Evolutionary conservation across 2,888 invertebrate genomes (phyloP), one percentile per base, ranked within the genome.

Genomic region (Andrena praecox): DNA sequence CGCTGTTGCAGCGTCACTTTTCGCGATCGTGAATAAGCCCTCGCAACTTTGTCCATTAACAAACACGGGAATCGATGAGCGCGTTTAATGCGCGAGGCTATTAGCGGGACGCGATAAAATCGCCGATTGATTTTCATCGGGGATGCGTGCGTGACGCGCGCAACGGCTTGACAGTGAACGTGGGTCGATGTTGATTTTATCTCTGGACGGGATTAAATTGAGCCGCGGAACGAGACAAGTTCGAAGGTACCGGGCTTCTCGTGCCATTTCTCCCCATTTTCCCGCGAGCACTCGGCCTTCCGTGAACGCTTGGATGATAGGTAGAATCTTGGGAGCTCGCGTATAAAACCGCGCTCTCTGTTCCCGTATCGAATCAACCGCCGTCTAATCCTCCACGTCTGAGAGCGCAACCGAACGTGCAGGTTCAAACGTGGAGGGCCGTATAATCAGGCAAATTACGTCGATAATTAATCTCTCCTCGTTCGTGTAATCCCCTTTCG

Each of bases 11-110:
- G 1, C 54, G 54, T 63, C 72, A 7, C 35, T 42, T 52, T 50
- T 60, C 72, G 0, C 69, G 59, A 4, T 54, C n/a, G 16, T 63
- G 64, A 79, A 70, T 83, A 63, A 64, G 7, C 67, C 69, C 68
- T 48, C 68, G 72, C 74, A 80, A 86, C 83, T 86, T 80, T 75
- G 67, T 80, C 84, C 84, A 78, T 85, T 85, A 85, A 86, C 80
- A 77, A 78, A 60, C 64, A 33, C 54, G 67, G 70, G 64, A 68
- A 84, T 86, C 78, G 86, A 86, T 84, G 50, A 84, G 80, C 67
- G 64, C 56, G n/a, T 60, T 62, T 75, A 74, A 75, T 74, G 79
- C 54, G 6, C 10, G n/a, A 7, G 33, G 67, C 77, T 80, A 80
- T 86, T 80, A 84, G 76, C 54, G 59, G 24, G 70, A 56, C 72